Base-by-base conservation (phyloP, 2,113 vertebrate species). In the Crypturellus undulatus region DNA sequence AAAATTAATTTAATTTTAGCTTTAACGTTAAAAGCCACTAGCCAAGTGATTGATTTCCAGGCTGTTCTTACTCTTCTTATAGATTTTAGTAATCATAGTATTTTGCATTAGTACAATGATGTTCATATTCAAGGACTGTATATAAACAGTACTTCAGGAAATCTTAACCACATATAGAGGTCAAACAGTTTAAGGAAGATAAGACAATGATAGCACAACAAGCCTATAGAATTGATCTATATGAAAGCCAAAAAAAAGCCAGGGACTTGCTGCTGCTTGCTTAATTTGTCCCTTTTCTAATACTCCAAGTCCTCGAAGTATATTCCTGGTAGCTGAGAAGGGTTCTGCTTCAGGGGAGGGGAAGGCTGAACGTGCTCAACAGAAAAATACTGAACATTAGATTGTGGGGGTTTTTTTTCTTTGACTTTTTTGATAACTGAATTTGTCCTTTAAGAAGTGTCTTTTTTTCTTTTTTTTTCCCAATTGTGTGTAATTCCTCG, bases 1-100 rank as follows among this genome's bases (percentile, higher is more conserved):
- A 92, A 96, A 96, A 91, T 90, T 94, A 91, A 91, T 93, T 84
- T 90, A 82, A 54, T 38, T 52, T 52, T 71, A 49, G 82, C 72
- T 90, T 68, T 63, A 85, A 22, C 69, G 38, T 64, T 87, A 71
- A 17, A 89, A 89, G 85, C 70, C 65, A 38, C 49, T 59, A 80
- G 38, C 47, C 43, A 78, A 92, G 26, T 87, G 89, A 90, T 95
- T 82, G 67, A 80, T 94, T 96, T 96, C 87, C 54, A 63, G 67
- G 79, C 79, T 92, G 72, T 65, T 72, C 69, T 86, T 65, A 42
- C 36, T 88, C 56, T 79, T 79, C 75, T 84, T 49, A 77, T 28
- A 82, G 83, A 65, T 86, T 90, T 68, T 68, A 51, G 79, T 75
- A 17, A 19, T 63, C 88, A 90, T 79, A 75, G 24, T 68, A 68